Conservation (phyloP, 1,140 invertebrate species). For the Wiebesia pumilae region DNA sequence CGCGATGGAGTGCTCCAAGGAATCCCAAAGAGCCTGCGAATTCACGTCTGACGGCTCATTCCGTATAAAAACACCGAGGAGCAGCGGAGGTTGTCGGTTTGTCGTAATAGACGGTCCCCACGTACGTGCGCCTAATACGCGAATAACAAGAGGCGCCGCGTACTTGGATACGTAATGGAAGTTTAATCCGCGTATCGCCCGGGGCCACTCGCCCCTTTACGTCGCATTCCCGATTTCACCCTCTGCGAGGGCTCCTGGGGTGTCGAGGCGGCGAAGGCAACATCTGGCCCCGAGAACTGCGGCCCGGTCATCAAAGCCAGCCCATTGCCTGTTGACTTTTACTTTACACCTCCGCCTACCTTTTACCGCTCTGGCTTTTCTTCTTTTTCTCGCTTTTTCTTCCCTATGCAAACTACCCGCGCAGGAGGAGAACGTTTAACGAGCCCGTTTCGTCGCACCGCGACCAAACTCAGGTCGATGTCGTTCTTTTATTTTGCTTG, state of each 20-base stretch:
- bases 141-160: constrained; percentile 15
- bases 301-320: not conserved
- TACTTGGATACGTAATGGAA: constrained; percentile 5
- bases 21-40: no score
- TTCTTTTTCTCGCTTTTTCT: no score
- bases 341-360: not conserved
- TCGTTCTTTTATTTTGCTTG: no score
- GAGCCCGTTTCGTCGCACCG: not conserved
- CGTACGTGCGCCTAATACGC: not conserved
- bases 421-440: not conserved
- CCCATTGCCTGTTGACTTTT: not conserved
- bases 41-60: no score
- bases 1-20: no score
- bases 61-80: no score
- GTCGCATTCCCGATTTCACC: not conserved
- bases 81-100: no score
- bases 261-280: no score
- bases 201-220: no score
- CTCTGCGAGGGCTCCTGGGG: no score
- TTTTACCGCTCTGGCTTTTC: not conserved
- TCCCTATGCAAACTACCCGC: not conserved
- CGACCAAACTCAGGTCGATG: no score
- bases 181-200: constrained; percentile 2
- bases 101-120: no score
- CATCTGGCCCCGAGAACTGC: not conserved